Conservation (phyloP, 2,113 vertebrate species). For the Chloroceryle aenea region DNA sequence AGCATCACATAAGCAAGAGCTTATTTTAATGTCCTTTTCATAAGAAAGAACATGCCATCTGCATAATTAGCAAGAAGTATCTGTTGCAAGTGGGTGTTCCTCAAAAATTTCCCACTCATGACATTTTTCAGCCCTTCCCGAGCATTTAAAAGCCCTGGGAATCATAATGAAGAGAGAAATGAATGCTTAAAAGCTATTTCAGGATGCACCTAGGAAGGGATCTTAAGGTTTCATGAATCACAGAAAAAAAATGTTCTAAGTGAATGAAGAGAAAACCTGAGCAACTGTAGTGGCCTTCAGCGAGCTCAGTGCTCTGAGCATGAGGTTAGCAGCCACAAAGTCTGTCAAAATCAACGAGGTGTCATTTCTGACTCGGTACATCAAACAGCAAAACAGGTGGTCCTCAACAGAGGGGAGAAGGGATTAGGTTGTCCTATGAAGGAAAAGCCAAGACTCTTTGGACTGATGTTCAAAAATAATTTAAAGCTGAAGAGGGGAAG, state of each 20-base stretch:
- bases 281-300: accelerated
- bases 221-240: neutral
- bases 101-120: neutral
- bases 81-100: neutral
- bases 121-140: neutral
- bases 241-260: neutral
- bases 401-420: neutral
- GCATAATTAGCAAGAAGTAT: neutral
- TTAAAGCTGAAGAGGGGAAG: neutral
- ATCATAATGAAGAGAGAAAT: neutral
- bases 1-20: neutral
- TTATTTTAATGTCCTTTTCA: neutral
- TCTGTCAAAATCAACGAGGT: neutral
- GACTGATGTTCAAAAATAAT: neutral
- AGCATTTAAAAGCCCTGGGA: neutral
- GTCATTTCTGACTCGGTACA: neutral
- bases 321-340: neutral
- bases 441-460: neutral
- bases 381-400: neutral
- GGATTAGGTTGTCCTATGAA: neutral
- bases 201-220: neutral
- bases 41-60: neutral
- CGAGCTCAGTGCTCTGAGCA: neutral
- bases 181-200: neutral
- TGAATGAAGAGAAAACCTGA: neutral